Evolutionary conservation across 53 echinoderm and acorn worm genomes (phyloP), one percentile per base, ranked within the genome.

Genomic region (Hippasteria phrygiana): DNA sequence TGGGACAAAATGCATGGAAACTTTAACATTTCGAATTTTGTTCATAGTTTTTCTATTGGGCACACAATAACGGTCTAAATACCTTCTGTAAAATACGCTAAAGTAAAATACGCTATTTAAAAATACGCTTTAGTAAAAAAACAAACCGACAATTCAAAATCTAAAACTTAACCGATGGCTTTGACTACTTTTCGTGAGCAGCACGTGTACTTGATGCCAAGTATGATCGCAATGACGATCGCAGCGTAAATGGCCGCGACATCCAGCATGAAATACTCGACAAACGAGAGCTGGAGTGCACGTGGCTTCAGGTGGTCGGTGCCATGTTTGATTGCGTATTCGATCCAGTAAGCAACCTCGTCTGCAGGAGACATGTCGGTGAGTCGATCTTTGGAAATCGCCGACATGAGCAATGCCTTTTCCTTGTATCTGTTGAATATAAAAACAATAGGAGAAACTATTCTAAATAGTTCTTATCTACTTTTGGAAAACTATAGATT

Each of bases 241-340:
- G 8, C 59, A 59, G 20, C 26, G 26, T 59, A 5, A n/a, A 72
- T 37, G 2, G 72, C 72, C 17, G 41, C 17, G 42, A 72, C 72
- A 20, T 72, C 72, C 20, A 72, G 40, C 42, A 72, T 34, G 72
- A 18, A 72, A 37, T 72, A 72, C 43, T 72, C 36, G 42, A 72
- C 24, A 22, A 72, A 16, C 9, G 72, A 72, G 20, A 72, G 72
- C 72, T 72, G 72, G 36, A 72, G 34, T 3, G 40, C 40, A 22
- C 72, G 72, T 1, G 72, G 72, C 35, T 42, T 72, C 41, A 94
- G 87, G 53, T 94, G 94, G 4, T 59, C 82, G 54, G 90, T 92
- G 24, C 94, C 94, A 59, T 87, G 90, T 10, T 73, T 92, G 43
- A 94, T 48, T 36, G 92, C 92, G 82, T 94, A 92, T 43, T 94